phyloP scores from a whole-genome alignment of 2,113 vertebrate species.

The Porphyrio hochstetteri region DNA sequence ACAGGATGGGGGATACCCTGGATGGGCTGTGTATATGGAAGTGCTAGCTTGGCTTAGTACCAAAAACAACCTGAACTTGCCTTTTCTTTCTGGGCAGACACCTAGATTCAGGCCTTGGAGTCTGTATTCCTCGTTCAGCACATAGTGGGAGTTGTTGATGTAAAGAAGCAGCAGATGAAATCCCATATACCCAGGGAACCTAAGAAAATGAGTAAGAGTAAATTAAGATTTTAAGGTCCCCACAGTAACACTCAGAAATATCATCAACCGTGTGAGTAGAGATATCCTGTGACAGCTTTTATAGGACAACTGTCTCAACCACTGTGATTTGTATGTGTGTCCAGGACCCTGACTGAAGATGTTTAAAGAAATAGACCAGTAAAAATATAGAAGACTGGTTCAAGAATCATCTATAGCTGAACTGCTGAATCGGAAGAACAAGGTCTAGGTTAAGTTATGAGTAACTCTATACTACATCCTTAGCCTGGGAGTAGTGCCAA shows the following conservation, averaged over 20 bases:
- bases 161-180: not conserved
- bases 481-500: not conserved
- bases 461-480: not conserved
- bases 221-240: not conserved
- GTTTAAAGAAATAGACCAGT: not conserved
- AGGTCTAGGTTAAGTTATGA: not conserved
- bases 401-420: not conserved
- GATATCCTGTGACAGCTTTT: not conserved
- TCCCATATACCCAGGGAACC: conserved; percentile 23
- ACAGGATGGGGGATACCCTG: not conserved
- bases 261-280: not conserved
- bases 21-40: not conserved
- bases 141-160: not conserved
- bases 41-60: not conserved
- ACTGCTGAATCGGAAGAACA: not conserved
- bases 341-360: not conserved
- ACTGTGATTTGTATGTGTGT: not conserved
- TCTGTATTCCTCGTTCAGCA: not conserved
- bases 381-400: not conserved
- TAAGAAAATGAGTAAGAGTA: conserved; percentile 20
- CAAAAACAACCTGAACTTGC: conserved; percentile 23
- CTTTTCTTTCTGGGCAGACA: conserved; percentile 37
- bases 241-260: not conserved
- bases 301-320: not conserved
- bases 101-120: not conserved